These are phyloP conservation scores for Mustela erminea DNA, from an alignment of 2,797 vertebrate genomes.

Conservation along the genomic window DNA sequence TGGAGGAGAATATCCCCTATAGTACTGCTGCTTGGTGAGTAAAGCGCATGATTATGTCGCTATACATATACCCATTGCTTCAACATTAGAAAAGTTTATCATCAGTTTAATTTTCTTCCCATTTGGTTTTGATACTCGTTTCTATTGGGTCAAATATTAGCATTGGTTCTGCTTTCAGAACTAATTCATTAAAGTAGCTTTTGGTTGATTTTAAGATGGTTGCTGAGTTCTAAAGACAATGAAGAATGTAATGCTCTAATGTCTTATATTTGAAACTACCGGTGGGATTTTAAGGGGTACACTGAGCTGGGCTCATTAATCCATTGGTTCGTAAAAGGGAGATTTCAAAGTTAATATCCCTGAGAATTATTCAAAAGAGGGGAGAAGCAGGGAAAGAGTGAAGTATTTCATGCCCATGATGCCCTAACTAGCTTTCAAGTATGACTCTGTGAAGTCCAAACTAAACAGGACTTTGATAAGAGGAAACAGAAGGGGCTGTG, in stretches of 20 bases:
- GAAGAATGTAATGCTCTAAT: conserved; percentile 71
- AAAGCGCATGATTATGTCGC: neutral
- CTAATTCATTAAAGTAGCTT: conserved; percentile 59
- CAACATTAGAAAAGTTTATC: conserved; percentile 42
- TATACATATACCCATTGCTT: neutral
- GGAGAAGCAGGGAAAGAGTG: conserved; percentile 16
- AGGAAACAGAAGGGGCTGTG: neutral
- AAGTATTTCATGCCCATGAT: conserved; percentile 5
- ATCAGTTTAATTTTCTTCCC: conserved; percentile 46
- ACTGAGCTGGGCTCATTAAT: conserved; percentile 67
- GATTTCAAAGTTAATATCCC: conserved; percentile 75
- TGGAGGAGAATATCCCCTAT: neutral
- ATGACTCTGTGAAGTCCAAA: neutral
- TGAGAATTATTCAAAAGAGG: conserved; percentile 64
- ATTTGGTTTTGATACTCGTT: conserved; percentile 29
- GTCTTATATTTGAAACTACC: conserved; percentile 78
- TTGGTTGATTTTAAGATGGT: conserved; percentile 67
- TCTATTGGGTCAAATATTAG: conserved; percentile 63
- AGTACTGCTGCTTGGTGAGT: neutral
- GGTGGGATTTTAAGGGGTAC: conserved; percentile 75
- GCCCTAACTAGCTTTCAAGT: conserved; percentile 29
- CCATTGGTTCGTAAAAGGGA: conserved; percentile 61
- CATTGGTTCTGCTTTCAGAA: conserved; percentile 60
- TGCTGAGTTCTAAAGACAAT: conserved; percentile 71
- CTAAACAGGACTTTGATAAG: neutral